Base-by-base conservation (phyloP, 1,140 invertebrate genomes). In the Dreissena rostriformis region DNA sequence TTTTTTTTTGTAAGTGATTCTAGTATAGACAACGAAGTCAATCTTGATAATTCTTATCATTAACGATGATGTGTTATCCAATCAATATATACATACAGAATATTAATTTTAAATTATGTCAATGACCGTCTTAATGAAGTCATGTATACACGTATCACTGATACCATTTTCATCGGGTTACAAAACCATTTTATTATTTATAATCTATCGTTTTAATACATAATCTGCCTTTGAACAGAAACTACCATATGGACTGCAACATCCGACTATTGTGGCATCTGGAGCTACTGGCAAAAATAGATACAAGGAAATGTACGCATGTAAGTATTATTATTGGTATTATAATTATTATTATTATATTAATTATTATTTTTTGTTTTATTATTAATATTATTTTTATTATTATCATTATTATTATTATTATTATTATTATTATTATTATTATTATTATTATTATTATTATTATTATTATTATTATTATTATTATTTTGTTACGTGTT, bases 251-350 rank as follows among this genome's bases (percentile, higher is more conserved):
- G 80, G 80, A 8, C 57, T 82, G 11, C 71, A 67, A 65, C 57
- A 75, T 29, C 15, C 61, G 24, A 73, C 71, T 17, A 75, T 17
- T 22, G 63, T 53, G 10, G 80, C 80, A 15, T 28, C 53, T 22
- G 63, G 52, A 52, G 75, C 74, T n/a, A 65, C 52, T 7, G 65
- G 24, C 22, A 82, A 75, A 57, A 82, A 82, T n/a, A 72, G 80
- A 17, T 82, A 82, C 39, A 82, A 66, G 65, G 52, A 63, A 19
- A 24, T 82, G 19, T 82, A 82, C 53, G 57, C 80, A 29, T 82
- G 80, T 82, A 75, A 39, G 80, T 82, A 24, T 29, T 5, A 17
- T n/a, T n/a, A n/a, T n/a, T n/a, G n/a, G n/a, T n/a, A n/a, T n/a
- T n/a, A n/a, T n/a, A n/a, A n/a, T n/a, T n/a, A n/a, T n/a, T n/a